Conservation (phyloP, 2,888 invertebrate genomes). For the Bursaphelenchus okinawaensis region DNA sequence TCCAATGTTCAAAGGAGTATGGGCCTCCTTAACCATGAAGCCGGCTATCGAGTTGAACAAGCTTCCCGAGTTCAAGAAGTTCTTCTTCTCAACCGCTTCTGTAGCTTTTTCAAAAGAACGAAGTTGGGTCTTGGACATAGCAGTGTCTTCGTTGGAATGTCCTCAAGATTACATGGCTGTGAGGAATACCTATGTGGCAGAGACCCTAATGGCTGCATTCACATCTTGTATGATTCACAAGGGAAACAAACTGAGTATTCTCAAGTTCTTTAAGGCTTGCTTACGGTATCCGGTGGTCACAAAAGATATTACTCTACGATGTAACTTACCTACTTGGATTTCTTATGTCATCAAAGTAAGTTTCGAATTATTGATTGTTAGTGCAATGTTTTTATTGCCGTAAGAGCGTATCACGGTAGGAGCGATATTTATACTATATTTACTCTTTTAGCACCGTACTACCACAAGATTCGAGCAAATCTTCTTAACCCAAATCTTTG, state of each 20-base stretch:
- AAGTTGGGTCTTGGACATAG: neutral
- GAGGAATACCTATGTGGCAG: neutral
- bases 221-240: neutral
- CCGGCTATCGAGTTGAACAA: neutral
- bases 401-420: neutral
- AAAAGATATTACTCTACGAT: neutral
- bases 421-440: too few species aligned
- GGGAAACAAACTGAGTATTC: neutral
- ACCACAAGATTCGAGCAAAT: neutral
- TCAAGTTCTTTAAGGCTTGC: neutral
- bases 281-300: neutral
- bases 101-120: neutral
- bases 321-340: neutral
- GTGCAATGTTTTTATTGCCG: too few species aligned
- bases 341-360: neutral
- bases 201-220: neutral
- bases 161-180: neutral
- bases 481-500: neutral
- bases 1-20: neutral
- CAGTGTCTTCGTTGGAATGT: neutral
- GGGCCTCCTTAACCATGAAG: neutral
- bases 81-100: neutral
- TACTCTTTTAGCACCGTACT: neutral
- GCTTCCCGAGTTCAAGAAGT: neutral
- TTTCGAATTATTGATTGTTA: too few species aligned